Evolutionary conservation across 2,797 vertebrate genomes (phyloP).

Genomic region (Tinamus major): DNA sequence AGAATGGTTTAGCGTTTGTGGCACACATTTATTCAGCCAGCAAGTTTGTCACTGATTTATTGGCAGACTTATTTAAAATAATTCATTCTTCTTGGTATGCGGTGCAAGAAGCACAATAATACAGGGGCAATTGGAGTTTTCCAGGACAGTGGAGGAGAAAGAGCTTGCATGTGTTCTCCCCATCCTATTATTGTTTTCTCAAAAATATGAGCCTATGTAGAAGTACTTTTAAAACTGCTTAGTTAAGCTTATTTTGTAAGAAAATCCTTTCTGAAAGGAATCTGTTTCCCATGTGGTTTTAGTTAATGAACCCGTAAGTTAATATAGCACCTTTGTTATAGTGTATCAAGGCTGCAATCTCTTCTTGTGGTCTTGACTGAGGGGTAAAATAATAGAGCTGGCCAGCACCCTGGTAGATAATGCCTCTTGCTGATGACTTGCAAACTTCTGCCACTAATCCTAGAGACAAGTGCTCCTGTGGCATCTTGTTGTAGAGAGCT

Average conservation of each 20-base stretch:
- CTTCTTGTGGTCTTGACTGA: neutral
- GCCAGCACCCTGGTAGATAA: rapidly evolving
- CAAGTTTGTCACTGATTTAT: neutral
- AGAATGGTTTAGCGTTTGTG: neutral
- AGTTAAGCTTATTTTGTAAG: neutral
- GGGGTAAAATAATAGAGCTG: rapidly evolving
- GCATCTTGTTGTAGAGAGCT: neutral
- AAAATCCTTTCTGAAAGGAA: neutral
- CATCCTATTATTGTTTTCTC: rapidly evolving
- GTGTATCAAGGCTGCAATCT: too few species aligned
- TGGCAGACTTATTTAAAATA: neutral
- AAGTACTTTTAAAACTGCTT: neutral
- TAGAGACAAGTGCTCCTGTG: neutral
- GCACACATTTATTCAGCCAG: rapidly evolving
- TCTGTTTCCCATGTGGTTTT: neutral
- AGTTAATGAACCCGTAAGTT: neutral
- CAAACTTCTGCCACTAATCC: neutral
- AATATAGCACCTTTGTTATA: neutral
- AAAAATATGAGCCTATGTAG: neutral
- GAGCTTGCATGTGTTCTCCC: rapidly evolving
- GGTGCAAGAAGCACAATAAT: neutral
- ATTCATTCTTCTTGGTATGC: rapidly evolving
- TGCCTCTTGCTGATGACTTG: neutral
- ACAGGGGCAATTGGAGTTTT: rapidly evolving
- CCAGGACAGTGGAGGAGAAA: neutral